Conservation (phyloP, 2,888 invertebrate genomes). For the Dysmachus trigonus region DNA sequence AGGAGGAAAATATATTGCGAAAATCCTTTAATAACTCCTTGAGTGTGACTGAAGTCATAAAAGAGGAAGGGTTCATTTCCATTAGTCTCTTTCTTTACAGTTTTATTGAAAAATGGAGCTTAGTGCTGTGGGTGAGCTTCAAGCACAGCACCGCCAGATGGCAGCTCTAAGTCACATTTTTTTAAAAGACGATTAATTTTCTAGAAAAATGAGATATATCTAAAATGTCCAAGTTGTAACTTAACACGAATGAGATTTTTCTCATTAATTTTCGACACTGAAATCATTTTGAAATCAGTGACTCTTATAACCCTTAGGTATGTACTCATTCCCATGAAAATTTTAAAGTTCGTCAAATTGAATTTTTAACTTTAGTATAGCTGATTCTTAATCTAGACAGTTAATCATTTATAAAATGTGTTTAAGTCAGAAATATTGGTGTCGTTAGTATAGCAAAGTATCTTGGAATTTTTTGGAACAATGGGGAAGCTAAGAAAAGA, state of each 20-base stretch:
- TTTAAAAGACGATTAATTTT: background rate
- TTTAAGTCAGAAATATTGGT: no score
- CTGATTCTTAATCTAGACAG: no score
- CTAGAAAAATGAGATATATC: background rate
- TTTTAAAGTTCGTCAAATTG: no score
- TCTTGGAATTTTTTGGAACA: no score
- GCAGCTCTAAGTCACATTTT: background rate
- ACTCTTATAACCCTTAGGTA: background rate
- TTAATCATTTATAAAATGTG: no score
- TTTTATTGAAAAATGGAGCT: background rate
- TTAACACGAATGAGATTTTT: background rate
- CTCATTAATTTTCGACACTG: background rate
- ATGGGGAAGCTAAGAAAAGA: no score
- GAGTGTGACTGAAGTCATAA: background rate
- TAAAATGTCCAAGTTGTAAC: background rate
- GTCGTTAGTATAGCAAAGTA: no score
- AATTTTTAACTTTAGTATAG: no score
- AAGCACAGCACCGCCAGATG: background rate
- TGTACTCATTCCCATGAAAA: background rate
- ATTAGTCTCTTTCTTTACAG: background rate
- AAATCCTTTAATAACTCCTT: constrained; percentile 3
- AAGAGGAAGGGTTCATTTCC: background rate
- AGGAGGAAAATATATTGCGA: background rate
- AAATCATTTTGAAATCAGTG: no score
- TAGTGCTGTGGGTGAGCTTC: background rate